Base-by-base conservation (phyloP, 2,888 invertebrate genomes). In the Hermodice carunculata region DNA sequence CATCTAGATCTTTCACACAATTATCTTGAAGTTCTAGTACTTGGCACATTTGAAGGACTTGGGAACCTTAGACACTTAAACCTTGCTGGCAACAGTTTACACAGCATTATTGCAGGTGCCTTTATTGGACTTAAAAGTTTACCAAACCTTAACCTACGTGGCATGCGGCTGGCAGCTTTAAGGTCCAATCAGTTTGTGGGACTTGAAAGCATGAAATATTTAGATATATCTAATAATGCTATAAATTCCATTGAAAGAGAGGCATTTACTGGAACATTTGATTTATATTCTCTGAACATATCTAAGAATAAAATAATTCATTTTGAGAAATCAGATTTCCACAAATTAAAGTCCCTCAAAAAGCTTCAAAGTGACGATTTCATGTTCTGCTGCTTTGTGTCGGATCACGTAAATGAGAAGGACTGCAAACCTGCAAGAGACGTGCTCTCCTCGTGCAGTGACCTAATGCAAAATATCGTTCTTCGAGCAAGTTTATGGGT, bases 381-480 rank as follows among this genome's bases (percentile, higher is more conserved):
- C 37, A 46, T 40, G 52, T 64, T 60, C 32, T 64, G 64, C 53
- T 64, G 64, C 29, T 61, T 60, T 14, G 53, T 51, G n/a, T n/a
- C n/a, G n/a, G n/a, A n/a, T n/a, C n/a, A n/a, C n/a, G n/a, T n/a
- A n/a, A n/a, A n/a, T n/a, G 51, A 52, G 1, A 66, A 74, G 31
- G 66, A 74, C 40, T 81, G 81, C 44, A 59, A 64, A 1, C 81
- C 81, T 1, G 69, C 69, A 29, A 69, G 73, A 19, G 71, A 74
- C 61, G 60, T 58, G 8, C 62, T 76, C 60, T 71, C 75, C 24
- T 76, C 76, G 5, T 77, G 78, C 53, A 63, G 59, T 22, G 74
- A 78, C 46, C 66, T 78, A 24, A 71, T 78, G 69, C 61, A 64
- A 22, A 66, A 67, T 8, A 43, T 65, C 19, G 43, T 68, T 19